Conservation (phyloP, 1,140 invertebrate species). For the Apis florea region DNA sequence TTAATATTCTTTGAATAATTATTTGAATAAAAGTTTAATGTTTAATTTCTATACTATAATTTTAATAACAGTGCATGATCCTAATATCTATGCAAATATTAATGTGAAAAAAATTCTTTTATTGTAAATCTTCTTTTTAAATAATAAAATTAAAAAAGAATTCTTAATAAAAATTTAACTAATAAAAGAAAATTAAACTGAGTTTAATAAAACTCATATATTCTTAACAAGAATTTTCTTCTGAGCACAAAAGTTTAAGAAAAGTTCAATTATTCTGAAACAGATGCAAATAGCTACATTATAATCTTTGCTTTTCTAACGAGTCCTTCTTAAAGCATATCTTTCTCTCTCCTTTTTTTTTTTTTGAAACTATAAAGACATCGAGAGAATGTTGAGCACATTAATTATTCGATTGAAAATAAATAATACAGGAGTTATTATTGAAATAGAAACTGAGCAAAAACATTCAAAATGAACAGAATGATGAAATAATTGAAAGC, state of each 20-base stretch:
- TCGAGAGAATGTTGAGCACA: constrained; percentile 6
- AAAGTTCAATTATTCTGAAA: background rate
- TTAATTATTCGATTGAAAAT: constrained; percentile 41
- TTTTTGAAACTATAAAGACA: constrained; percentile 22
- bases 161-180: background rate
- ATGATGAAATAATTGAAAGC: background rate
- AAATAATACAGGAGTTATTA: constrained; percentile 12
- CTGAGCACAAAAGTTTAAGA: background rate
- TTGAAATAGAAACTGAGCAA: constrained; percentile 15
- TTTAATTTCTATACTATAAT: too few relatives aligned
- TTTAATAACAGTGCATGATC: too few relatives aligned
- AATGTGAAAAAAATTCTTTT: too few relatives aligned
- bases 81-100: too few relatives aligned
- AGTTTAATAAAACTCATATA: background rate
- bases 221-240: background rate
- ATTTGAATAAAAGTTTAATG: too few relatives aligned
- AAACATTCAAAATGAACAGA: constrained; percentile 26
- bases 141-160: background rate
- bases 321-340: background rate
- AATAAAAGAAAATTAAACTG: too few relatives aligned
- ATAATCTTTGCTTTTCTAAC: constrained; percentile 14
- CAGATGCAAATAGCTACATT: background rate
- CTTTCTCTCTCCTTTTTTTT: background rate
- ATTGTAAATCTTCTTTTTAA: too few relatives aligned
- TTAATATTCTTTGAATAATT: too few relatives aligned